Conservation (phyloP, 2,797 vertebrate species). For the Gouania willdenowi region DNA sequence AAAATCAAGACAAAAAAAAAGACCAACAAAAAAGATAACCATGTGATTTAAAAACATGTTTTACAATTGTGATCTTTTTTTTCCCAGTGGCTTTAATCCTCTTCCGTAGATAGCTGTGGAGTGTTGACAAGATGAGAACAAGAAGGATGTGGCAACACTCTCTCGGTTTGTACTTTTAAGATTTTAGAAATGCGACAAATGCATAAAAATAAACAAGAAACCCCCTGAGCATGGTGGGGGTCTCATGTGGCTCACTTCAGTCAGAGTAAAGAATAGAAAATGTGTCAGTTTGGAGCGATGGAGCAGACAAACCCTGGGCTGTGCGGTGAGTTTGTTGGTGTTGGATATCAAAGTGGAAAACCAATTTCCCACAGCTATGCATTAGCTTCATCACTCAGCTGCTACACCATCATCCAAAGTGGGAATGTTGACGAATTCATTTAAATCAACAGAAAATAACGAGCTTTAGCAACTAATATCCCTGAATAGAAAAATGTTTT, state of each 20-base stretch:
- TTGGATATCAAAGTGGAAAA: conserved; percentile 7
- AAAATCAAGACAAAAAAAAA: too few species aligned
- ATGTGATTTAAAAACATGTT: too few species aligned
- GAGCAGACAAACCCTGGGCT: not conserved
- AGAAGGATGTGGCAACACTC: not conserved
- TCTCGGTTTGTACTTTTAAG: not conserved
- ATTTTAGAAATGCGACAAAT: not conserved
- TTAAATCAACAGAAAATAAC: conserved; percentile 4
- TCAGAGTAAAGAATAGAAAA: not conserved
- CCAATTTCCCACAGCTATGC: conserved; percentile 5
- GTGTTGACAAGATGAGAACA: conserved; percentile 34
- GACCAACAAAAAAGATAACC: too few species aligned
- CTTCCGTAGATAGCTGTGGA: conserved; percentile 11
- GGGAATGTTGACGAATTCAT: conserved; percentile 59
- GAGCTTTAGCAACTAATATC: conserved; percentile 3
- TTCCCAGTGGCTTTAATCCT: too few species aligned
- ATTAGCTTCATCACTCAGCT: conserved; percentile 18
- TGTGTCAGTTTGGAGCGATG: not conserved
- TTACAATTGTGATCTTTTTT: too few species aligned
- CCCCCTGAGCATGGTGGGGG: not conserved
- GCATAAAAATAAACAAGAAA: not conserved
- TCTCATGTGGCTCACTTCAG: not conserved
- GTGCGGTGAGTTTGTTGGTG: too few species aligned
- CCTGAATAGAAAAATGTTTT: not conserved
- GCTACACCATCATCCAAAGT: conserved; percentile 19